phyloP scores from a whole-genome alignment of 2,888 invertebrate species.

The Caenorhabditis panamensis region DNA sequence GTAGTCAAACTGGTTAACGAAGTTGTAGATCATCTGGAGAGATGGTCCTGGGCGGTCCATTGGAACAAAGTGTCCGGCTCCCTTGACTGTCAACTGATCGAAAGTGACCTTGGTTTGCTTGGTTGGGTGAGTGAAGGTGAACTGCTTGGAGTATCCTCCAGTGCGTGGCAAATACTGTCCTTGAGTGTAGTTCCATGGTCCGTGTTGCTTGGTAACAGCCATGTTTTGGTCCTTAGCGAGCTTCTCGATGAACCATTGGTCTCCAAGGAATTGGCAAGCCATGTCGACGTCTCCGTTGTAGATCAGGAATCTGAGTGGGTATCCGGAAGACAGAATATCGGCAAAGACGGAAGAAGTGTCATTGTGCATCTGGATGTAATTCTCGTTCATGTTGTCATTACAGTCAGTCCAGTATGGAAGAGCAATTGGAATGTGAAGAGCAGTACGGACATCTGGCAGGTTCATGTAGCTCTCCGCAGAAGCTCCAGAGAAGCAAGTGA shows the following conservation, averaged over 20 bases:
- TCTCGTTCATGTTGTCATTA: slow-evolving; percentile 72
- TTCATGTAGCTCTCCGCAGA: slow-evolving; percentile 68
- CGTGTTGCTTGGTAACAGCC: slow-evolving; percentile 47
- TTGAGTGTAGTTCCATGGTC: slow-evolving; percentile 74
- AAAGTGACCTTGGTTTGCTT: slow-evolving; percentile 32
- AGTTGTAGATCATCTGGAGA: slow-evolving; percentile 87
- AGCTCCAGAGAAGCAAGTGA: slow-evolving; percentile 71
- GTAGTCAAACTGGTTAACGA: slow-evolving; percentile 81
- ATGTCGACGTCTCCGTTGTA: slow-evolving; percentile 79
- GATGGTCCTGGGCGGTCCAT: slow-evolving; percentile 89
- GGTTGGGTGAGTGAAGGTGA: slow-evolving; percentile 58
- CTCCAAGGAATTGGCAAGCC: slow-evolving; percentile 77
- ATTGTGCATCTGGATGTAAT: slow-evolving; percentile 75
- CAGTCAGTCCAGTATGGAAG: slow-evolving; percentile 69
- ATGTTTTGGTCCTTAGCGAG: slow-evolving; percentile 64
- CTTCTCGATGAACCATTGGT: slow-evolving; percentile 78
- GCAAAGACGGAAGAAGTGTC: slow-evolving; percentile 75
- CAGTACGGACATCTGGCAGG: slow-evolving; percentile 63
- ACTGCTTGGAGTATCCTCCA: slow-evolving; percentile 74
- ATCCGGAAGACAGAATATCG: slow-evolving; percentile 58
- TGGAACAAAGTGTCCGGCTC: slow-evolving; percentile 90
- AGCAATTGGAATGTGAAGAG: slow-evolving; percentile 68
- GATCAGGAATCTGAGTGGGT: slow-evolving; percentile 68
- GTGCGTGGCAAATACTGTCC: slow-evolving; percentile 64
- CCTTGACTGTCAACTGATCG: slow-evolving; percentile 72